Percentiles rank a stretch among this genome's conserved stretches.
Conservation (phyloP, 64 coral and sea anemone genomes). For the Trachythela sp. region DNA sequence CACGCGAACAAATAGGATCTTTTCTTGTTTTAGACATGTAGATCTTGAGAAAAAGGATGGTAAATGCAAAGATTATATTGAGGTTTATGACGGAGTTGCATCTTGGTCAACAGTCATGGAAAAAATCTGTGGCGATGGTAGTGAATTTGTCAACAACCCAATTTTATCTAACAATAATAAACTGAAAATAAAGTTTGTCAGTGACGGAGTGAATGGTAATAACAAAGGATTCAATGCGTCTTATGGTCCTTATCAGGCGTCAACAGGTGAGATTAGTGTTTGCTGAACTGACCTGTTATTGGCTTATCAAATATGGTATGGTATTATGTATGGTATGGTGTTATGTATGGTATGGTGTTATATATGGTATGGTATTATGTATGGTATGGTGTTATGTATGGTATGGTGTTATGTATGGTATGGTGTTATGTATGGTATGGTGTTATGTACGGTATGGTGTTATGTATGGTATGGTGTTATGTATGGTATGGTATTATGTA, state of each 20-base stretch:
- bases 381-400: too few relatives aligned
- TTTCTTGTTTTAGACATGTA: neutral
- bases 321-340: too few relatives aligned
- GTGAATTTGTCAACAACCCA: neutral
- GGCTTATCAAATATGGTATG: too few relatives aligned
- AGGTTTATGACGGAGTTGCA: neutral
- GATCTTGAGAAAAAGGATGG: neutral
- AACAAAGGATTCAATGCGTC: neutral
- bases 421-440: too few relatives aligned
- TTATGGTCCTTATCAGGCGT: neutral
- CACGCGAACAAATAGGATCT: neutral
- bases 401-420: too few relatives aligned
- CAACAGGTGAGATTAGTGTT: neutral
- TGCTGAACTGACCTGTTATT: too few relatives aligned
- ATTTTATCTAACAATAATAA: neutral
- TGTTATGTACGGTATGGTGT: too few relatives aligned
- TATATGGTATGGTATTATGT: too few relatives aligned
- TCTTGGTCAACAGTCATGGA: neutral
- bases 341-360: too few relatives aligned
- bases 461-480: neutral
- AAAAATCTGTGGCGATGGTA: neutral
- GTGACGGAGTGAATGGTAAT: neutral
- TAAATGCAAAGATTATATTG: neutral
- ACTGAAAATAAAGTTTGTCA: neutral
- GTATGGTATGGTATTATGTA: too few relatives aligned